Evolutionary conservation across 2,797 vertebrate genomes (phyloP).

Genomic region (Dendrocincla fuliginosa): DNA sequence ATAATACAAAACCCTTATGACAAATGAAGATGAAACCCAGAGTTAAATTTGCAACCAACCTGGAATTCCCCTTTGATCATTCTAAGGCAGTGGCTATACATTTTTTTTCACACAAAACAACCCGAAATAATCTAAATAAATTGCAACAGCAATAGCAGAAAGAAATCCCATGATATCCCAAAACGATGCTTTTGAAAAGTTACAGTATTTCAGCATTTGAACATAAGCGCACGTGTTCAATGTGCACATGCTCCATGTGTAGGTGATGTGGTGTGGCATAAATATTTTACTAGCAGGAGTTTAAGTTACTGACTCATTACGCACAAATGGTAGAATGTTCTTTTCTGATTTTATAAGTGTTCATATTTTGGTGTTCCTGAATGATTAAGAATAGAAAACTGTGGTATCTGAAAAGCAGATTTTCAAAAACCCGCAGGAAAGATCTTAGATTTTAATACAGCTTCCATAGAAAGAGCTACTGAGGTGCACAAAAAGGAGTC

Average conservation of each 20-base stretch:
- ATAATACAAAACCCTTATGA: background rate
- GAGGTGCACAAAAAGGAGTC: background rate
- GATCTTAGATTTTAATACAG: background rate
- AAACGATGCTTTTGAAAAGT: background rate
- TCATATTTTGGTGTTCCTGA: background rate
- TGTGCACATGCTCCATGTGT: background rate
- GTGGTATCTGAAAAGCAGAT: background rate
- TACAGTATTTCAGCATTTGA: background rate
- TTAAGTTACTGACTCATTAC: slow-evolving; percentile 33
- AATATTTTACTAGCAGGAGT: slow-evolving; percentile 45
- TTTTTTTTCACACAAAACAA: background rate
- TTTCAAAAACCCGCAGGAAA: background rate
- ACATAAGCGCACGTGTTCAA: background rate
- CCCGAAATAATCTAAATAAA: background rate
- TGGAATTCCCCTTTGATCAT: slow-evolving; percentile 33
- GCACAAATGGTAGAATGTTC: slow-evolving; percentile 13
- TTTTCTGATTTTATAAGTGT: slow-evolving; percentile 11
- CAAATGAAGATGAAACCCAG: background rate
- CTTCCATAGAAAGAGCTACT: background rate
- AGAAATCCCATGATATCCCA: background rate
- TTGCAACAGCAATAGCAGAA: background rate
- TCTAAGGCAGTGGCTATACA: background rate
- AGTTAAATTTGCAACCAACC: background rate
- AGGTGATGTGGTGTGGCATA: slow-evolving; percentile 16
- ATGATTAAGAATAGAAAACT: slow-evolving; percentile 4